A percentile compares a stretch with the other conserved stretches of the same genome.
phyloP scores from a whole-genome alignment of 2,797 vertebrate genomes.

The Myiotriccus ornatus region DNA sequence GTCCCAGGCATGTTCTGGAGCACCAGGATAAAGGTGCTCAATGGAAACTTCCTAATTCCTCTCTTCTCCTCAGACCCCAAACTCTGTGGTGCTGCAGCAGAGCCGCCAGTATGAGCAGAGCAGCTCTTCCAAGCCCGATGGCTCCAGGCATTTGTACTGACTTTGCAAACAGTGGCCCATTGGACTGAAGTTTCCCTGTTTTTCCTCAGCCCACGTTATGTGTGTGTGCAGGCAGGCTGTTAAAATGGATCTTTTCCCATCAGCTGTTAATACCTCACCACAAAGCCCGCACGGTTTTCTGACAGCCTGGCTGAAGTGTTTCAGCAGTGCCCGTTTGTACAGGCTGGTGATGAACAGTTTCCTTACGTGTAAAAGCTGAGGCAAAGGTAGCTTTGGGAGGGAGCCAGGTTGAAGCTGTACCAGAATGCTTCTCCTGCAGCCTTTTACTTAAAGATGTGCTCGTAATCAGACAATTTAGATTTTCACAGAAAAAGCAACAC shows the following conservation, averaged over 20 bases:
- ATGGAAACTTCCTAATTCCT: not conserved
- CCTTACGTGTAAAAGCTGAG: not conserved
- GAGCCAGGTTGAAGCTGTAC: not conserved
- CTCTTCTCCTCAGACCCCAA: not conserved
- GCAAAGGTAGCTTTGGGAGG: not conserved
- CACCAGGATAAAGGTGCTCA: not conserved
- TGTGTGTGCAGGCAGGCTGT: not conserved
- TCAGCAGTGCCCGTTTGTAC: not conserved
- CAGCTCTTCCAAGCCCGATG: not conserved
- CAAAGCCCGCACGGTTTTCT: not conserved
- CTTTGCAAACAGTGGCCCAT: not conserved
- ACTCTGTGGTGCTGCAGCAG: not conserved
- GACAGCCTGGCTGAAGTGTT: not conserved
- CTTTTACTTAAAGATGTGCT: not conserved
- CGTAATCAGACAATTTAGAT: not conserved
- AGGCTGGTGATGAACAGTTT: not conserved
- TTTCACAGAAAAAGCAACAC: not conserved
- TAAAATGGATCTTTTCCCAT: not conserved
- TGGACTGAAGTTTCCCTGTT: not conserved
- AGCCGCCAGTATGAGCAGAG: rapidly evolving
- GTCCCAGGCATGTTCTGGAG: not conserved
- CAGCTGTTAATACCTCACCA: not conserved
- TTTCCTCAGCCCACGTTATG: not conserved
- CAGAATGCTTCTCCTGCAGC: not conserved
- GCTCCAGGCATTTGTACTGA: not conserved